Conservation (phyloP, 2,888 invertebrate species). For the Mythimna lalbum region DNA sequence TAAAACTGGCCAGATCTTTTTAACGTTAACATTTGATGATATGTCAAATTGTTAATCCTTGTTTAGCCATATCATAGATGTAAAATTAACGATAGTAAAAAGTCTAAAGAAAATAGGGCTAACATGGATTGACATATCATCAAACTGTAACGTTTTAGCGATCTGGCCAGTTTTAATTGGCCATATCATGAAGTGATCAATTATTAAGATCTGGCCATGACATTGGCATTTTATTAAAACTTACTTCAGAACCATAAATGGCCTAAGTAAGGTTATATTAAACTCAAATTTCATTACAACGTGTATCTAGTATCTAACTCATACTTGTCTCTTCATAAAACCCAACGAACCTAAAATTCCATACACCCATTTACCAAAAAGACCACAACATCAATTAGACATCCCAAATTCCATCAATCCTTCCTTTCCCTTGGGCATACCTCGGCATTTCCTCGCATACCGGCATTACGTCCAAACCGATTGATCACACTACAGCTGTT, state of each 20-base stretch:
- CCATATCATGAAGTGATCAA: too few species aligned
- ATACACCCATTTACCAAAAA: constrained; percentile 11
- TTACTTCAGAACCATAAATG: not conserved
- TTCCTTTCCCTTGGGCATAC: constrained; percentile 43
- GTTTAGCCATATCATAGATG: too few species aligned
- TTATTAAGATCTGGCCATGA: not conserved
- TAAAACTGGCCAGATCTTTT: too few species aligned
- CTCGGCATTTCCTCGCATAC: constrained; percentile 62
- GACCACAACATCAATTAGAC: constrained; percentile 46
- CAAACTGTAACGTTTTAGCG: too few species aligned
- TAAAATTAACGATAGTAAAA: too few species aligned
- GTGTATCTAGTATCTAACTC: not conserved
- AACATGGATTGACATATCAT: too few species aligned
- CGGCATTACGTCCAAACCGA: constrained; percentile 67
- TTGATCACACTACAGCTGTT: constrained; percentile 82
- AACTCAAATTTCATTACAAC: not conserved
- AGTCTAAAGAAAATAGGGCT: too few species aligned
- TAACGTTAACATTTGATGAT: too few species aligned
- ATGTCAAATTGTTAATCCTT: too few species aligned
- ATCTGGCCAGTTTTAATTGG: too few species aligned
- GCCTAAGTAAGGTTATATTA: not conserved
- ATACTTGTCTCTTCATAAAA: not conserved
- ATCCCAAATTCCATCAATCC: constrained; percentile 47
- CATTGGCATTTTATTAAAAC: not conserved
- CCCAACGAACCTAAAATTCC: constrained; percentile 8